phyloP scores from a whole-genome alignment of 2,113 vertebrate species.

The Isurus oxyrinchus region DNA sequence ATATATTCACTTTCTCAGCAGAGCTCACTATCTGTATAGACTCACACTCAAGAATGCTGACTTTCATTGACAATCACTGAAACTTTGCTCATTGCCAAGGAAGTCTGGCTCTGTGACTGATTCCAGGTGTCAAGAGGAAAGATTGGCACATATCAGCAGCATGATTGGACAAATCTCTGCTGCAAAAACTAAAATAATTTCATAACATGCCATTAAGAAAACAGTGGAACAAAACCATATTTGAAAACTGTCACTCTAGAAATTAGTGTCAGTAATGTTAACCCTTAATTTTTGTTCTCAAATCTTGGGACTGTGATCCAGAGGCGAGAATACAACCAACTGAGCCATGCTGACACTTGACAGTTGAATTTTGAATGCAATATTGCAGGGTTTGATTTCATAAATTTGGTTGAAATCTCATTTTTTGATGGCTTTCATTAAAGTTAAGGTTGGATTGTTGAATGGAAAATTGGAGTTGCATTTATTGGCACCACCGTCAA shows the following conservation, averaged over 20 bases:
- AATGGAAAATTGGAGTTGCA: too few relatives aligned
- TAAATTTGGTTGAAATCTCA: background rate
- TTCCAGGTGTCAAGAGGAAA: background rate
- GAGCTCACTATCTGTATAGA: too few relatives aligned
- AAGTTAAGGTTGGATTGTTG: too few relatives aligned
- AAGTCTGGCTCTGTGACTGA: background rate
- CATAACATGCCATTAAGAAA: too few relatives aligned
- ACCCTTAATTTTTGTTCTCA: background rate
- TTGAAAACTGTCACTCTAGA: too few relatives aligned
- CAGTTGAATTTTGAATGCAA: background rate
- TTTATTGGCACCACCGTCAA: too few relatives aligned
- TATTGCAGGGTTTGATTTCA: too few relatives aligned
- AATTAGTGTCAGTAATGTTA: too few relatives aligned
- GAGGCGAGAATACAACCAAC: background rate
- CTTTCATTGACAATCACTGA: background rate
- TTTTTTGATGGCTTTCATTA: background rate
- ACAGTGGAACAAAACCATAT: too few relatives aligned
- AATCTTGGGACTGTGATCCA: background rate
- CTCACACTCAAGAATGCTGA: too few relatives aligned
- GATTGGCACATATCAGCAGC: background rate
- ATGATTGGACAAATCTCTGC: background rate
- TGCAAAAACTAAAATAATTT: too few relatives aligned
- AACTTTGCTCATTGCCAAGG: background rate
- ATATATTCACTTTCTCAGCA: background rate
- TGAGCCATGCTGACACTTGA: too few relatives aligned